phyloP scores from a whole-genome alignment of 2,888 invertebrate species.

The Vesta saturnalis region DNA sequence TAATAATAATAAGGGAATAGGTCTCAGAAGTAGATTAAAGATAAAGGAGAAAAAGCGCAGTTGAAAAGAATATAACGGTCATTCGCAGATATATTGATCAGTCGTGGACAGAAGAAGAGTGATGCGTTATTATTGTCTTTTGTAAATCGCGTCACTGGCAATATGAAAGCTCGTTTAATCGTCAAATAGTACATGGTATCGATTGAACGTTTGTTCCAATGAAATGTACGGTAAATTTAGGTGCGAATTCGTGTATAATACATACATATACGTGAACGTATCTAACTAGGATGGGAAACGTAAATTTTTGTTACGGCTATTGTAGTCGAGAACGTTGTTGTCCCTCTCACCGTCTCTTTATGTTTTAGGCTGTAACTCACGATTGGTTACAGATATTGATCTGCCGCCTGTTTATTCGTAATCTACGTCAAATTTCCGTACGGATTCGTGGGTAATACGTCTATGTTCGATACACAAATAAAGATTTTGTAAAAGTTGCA shows the following conservation, averaged over 20 bases:
- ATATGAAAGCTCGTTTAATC: constrained; percentile 24
- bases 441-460: constrained; percentile 54
- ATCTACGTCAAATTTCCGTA: constrained; percentile 56
- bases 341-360: constrained; percentile 52
- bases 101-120: not conserved
- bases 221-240: constrained; percentile 60
- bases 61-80: not conserved
- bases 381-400: constrained; percentile 60
- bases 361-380: constrained; percentile 58
- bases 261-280: constrained; percentile 49
- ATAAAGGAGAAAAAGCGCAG: not conserved
- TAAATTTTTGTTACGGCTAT: constrained; percentile 47
- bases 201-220: constrained; percentile 48
- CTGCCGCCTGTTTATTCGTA: constrained; percentile 57
- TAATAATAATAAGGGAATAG: too few species aligned
- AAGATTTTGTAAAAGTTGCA: constrained; percentile 34
- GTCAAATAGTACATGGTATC: constrained; percentile 46
- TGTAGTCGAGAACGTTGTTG: constrained; percentile 44
- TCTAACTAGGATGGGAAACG: constrained; percentile 37
- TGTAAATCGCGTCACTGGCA: constrained; percentile 20
- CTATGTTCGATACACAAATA: constrained; percentile 47
- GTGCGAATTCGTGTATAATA: constrained; percentile 59
- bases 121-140: not conserved
- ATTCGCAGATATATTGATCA: constrained; percentile 4
- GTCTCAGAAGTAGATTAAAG: too few species aligned